These are phyloP conservation scores for Merodon equestris DNA, from an alignment of 2,888 invertebrate species.

Conservation along the genomic window DNA sequence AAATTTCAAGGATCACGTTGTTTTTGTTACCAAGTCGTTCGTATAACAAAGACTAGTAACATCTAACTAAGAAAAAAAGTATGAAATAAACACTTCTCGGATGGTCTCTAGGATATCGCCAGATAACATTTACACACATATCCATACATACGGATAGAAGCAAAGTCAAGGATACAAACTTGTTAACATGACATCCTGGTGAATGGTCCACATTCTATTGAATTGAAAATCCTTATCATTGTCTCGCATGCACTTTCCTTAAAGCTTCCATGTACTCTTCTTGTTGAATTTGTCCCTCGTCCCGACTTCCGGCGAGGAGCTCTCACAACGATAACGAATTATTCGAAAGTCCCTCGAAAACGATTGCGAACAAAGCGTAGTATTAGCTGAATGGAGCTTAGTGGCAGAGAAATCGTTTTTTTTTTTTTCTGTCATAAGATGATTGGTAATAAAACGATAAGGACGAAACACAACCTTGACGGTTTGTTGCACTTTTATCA, in stretches of 20 bases:
- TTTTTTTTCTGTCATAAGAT: conserved; percentile 43
- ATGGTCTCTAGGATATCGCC: conserved; percentile 17
- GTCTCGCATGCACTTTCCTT: conserved; percentile 64
- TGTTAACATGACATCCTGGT: conserved; percentile 63
- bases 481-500: conserved; percentile 63
- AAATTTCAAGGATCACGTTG: conserved; percentile 38
- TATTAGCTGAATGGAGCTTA: conserved; percentile 5
- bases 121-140: not conserved
- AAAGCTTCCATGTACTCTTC: conserved; percentile 17
- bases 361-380: too few species aligned
- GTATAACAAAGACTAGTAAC: conserved; percentile 15
- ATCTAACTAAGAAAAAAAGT: conserved; percentile 17
- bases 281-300: too few species aligned
- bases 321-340: too few species aligned
- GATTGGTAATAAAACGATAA: conserved; percentile 63
- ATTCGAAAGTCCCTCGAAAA: too few species aligned
- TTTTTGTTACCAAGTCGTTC: not conserved
- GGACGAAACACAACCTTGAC: conserved; percentile 57
- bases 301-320: too few species aligned
- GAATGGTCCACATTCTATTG: conserved; percentile 63
- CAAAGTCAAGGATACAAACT: conserved; percentile 63
- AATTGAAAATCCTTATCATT: conserved; percentile 66
- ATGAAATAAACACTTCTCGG: conserved; percentile 31
- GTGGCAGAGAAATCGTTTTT: conserved; percentile 40
- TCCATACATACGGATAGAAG: conserved; percentile 1